Percentiles rank a stretch among this genome's conserved stretches.
Evolutionary conservation across 2,113 vertebrate species (phyloP).

Genomic region (Pelmatolapia mariae): DNA sequence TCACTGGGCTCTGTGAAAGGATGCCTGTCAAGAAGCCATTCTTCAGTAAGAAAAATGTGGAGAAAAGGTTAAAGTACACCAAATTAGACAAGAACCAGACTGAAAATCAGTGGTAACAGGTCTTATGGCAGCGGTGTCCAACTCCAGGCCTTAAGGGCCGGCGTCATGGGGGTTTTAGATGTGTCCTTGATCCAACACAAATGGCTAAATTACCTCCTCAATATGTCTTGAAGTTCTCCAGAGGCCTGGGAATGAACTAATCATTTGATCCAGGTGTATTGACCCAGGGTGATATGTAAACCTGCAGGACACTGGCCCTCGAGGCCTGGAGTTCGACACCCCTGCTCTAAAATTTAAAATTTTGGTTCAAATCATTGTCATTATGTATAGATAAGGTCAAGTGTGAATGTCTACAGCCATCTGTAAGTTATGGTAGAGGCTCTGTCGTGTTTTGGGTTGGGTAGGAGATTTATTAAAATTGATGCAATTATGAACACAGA

Average conservation of each 20-base stretch:
- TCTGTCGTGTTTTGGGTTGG: background rate
- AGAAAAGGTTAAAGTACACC: rapidly evolving
- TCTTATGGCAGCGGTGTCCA: background rate
- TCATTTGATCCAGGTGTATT: background rate
- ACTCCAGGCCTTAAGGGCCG: background rate
- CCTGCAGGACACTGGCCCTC: background rate
- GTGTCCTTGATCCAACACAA: background rate
- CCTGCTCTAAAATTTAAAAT: rapidly evolving
- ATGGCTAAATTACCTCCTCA: background rate
- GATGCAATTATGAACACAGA: background rate
- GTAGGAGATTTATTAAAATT: background rate
- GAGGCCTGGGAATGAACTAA: background rate
- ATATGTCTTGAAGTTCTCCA: rapidly evolving
- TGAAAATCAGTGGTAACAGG: background rate
- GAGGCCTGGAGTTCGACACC: rapidly evolving
- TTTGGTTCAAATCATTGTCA: rapidly evolving
- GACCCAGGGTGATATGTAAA: background rate
- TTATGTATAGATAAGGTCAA: rapidly evolving
- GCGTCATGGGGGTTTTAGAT: background rate
- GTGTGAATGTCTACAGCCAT: background rate
- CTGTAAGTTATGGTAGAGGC: rapidly evolving
- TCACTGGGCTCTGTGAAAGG: background rate
- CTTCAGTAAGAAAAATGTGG: background rate
- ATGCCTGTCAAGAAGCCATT: background rate
- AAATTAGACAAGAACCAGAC: background rate